Base-by-base conservation (phyloP, 2,888 invertebrate species). In the Lepeophtheirus nordmannii region DNA sequence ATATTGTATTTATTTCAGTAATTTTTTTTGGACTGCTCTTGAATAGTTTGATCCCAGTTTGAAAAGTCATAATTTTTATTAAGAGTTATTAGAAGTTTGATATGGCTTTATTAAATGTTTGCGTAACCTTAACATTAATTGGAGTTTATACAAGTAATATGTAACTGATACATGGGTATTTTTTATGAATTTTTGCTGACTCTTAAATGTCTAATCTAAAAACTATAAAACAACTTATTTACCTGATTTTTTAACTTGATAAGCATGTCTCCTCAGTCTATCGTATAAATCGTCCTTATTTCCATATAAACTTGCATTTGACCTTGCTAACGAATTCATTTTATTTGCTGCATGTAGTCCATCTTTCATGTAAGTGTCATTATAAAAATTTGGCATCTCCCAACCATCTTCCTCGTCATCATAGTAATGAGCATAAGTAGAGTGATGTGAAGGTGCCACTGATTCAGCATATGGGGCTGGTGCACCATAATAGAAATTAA, bases 351-450 rank as follows among this genome's bases (percentile, higher is more conserved):
- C 1, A 14, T n/a, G n/a, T 10, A 17, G 17, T 17, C 23, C 40
- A 58, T 68, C n/a, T 60, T 60, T 11, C 12, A 17, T 68, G 17
- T 41, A 62, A 22, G 62, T 62, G 77, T 92, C 92, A 57, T 70
- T 69, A 78, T 92, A 92, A 77, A 92, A 92, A 77, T 92, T 92
- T 0, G 92, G 92, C 92, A 92, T 92, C 75, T 92, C 92, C 92
- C 92, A 92, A 60, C 91, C 92, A 72, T 92, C 92, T 76, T 92
- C 92, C 74, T 92, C 92, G 72, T 92, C 91, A 74, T 92, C 91
- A 72, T 92, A 92, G 75, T 92, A 92, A 75, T 92, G 92, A 5
- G 92, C 92, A 76, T 92, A 92, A 0, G 92, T 92, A 61, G 90
- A 91, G 74, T 92, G 92, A 76, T 92, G 92, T 9, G 91, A 91